phyloP scores from a whole-genome alignment of 2,113 vertebrate species.

The Pycnonotus jocosus region DNA sequence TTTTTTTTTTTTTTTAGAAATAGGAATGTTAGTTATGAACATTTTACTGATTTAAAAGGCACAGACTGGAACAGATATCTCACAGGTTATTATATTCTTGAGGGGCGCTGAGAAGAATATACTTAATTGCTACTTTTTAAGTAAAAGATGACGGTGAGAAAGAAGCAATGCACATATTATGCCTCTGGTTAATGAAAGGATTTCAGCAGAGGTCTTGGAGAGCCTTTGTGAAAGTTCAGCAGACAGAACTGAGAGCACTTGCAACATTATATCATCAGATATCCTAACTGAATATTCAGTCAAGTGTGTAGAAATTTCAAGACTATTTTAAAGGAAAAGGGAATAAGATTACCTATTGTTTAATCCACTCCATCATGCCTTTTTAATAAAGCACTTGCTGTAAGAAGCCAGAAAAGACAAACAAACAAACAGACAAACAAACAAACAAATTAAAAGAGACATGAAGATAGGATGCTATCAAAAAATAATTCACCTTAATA shows the following conservation, averaged over 20 bases:
- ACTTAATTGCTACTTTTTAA: neutral
- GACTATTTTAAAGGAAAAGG: neutral
- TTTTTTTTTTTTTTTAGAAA: neutral
- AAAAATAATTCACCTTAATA: neutral
- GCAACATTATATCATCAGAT: neutral
- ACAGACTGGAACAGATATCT: neutral
- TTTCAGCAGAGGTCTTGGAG: neutral
- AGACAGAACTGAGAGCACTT: neutral
- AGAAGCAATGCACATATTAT: neutral
- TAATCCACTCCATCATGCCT: neutral
- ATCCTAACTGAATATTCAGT: neutral
- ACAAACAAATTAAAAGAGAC: neutral
- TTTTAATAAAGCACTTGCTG: neutral
- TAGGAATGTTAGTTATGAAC: neutral
- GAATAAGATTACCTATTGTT: neutral
- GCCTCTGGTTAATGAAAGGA: neutral
- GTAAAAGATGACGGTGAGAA: neutral
- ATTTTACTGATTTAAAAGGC: neutral
- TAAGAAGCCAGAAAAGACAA: neutral
- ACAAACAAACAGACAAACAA: neutral
- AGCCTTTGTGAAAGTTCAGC: neutral
- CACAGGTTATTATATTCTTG: neutral
- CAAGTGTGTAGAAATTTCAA: neutral
- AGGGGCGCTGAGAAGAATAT: neutral
- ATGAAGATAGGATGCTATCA: neutral